Conservation (phyloP, 1,140 invertebrate genomes). For the Microvelia longipes region DNA sequence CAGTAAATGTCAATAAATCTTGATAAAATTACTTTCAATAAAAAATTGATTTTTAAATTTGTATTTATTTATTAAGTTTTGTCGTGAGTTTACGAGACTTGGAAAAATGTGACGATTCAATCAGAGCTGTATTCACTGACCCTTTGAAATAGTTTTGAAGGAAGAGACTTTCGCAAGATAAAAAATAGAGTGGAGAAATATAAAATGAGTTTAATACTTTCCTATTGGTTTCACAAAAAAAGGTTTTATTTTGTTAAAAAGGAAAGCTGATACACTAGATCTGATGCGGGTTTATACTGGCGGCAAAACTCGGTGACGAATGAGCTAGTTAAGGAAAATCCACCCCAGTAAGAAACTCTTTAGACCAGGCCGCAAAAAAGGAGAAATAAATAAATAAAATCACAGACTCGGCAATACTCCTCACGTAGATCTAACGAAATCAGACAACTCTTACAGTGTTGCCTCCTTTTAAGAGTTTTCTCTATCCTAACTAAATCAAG, state of each 20-base stretch:
- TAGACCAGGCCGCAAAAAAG: neutral
- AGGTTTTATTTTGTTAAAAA: neutral
- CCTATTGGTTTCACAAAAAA: neutral
- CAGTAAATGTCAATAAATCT: too few species aligned
- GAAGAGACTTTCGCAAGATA: neutral
- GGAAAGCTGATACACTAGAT: neutral
- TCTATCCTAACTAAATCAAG: neutral
- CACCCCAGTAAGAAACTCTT: too few species aligned
- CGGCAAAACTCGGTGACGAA: neutral
- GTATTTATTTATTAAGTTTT: too few species aligned
- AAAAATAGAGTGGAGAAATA: neutral
- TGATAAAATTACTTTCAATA: too few species aligned
- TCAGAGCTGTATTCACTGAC: neutral
- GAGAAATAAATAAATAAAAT: neutral
- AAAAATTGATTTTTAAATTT: too few species aligned
- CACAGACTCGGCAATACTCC: neutral
- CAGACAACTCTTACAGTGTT: too few species aligned
- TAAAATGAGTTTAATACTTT: neutral
- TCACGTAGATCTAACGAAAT: neutral
- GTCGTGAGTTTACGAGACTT: too few species aligned
- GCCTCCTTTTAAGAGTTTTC: neutral
- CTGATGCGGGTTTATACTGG: too few species aligned
- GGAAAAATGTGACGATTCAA: neutral
- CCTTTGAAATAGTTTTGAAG: neutral
- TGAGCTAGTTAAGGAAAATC: neutral